Conservation (phyloP, 1,140 invertebrate genomes). For the Globodera ellingtonae region DNA sequence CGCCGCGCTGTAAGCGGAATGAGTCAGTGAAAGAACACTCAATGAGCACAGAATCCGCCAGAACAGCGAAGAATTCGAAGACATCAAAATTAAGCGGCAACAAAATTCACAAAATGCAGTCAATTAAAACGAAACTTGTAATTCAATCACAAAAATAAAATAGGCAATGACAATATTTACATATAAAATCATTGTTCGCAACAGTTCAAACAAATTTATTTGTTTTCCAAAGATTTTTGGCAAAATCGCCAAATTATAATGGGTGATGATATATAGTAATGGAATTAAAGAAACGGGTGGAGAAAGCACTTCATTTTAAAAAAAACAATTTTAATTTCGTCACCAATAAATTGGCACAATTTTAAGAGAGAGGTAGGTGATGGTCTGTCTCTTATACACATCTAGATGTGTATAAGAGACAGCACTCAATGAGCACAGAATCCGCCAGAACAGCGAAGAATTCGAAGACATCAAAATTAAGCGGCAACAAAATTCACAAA, state of each 20-base stretch:
- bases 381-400: no score
- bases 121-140: not conserved
- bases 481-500: not conserved
- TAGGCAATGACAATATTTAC: not conserved
- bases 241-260: not conserved
- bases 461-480: no score
- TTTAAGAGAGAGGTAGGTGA: no score
- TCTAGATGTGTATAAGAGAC: no score
- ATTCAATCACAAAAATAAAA: not conserved
- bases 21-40: conserved; percentile 50
- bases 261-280: no score
- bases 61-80: conserved; percentile 19
- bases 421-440: no score
- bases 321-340: no score
- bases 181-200: not conserved
- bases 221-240: not conserved
- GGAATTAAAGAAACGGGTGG: not conserved
- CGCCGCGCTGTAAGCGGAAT: conserved; percentile 58
- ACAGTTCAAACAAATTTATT: not conserved
- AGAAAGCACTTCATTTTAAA: not conserved
- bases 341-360: no score
- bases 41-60: conserved; percentile 47
- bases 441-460: no score
- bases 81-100: no score
- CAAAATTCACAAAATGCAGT: not conserved